Base-by-base conservation (phyloP, 2,113 vertebrate species). In the Corythaeola cristata region DNA sequence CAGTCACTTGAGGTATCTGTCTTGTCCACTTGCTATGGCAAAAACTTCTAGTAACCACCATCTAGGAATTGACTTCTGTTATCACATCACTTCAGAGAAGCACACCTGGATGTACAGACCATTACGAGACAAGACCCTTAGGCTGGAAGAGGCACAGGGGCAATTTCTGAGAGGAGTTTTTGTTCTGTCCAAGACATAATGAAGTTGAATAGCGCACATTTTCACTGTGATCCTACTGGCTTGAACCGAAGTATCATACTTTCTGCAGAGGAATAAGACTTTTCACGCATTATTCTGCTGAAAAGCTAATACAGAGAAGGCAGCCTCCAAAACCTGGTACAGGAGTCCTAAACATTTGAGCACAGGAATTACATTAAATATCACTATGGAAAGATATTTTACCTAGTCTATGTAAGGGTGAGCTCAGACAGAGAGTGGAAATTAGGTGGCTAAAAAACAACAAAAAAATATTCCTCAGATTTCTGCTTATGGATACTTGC, bases 401-500 rank as follows among this genome's bases (percentile, higher is more conserved):
- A 47, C 39, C 52, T 55, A n/a, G n/a, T 73, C 64, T 39, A 64
- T 4, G 3, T 30, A 85, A 45, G 24, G 12, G 44, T 15, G 8
- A 77, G 15, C 26, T 83, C 55, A 84, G 41, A 44, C 8, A 60
- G 9, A 11, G 37, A 23, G 22, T 3, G 1, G 12, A 71, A 88
- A 84, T 8, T 87, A 11, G 16, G 8, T 44, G 13, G 15, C 7
- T 32, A 33, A 73, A 73, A 73, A 37, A 78, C 12, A 44, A 44
- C 41, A 44, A 44, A 45, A 20, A 11, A 33, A 8, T 14, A 2
- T 5, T 23, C 24, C 39, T 75, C 3, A 0, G 1, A n/a, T 67
- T 95, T 69, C 45, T 85, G 45, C 35, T 58, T 79, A 44, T 0
- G 9, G 24, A 58, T 17, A n/a, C n/a, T 59, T 60, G 50, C 4